These are phyloP conservation scores for Babylonia areolata DNA, from an alignment of 1,140 invertebrate species.

Conservation along the genomic window DNA sequence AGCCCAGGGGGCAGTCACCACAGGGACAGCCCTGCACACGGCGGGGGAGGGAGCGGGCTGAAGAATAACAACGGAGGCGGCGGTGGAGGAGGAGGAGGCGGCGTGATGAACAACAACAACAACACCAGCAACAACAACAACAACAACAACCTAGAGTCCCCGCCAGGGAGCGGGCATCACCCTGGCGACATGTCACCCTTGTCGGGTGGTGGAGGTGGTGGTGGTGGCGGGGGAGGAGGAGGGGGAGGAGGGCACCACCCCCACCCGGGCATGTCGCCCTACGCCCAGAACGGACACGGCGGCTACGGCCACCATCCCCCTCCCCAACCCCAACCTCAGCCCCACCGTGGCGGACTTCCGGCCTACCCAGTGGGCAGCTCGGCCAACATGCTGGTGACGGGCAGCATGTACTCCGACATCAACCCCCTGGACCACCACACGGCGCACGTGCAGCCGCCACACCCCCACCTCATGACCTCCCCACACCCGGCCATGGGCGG, in stretches of 20 bases:
- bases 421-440: conserved; percentile 47
- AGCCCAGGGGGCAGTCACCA: conserved; percentile 26
- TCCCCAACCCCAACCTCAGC: conserved; percentile 5
- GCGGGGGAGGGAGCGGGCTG: not conserved
- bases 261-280: not conserved
- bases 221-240: not conserved
- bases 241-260: conserved; percentile 12
- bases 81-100: not conserved
- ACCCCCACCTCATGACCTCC: conserved; percentile 41
- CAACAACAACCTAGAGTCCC: conserved; percentile 42
- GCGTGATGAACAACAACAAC: conserved; percentile 34
- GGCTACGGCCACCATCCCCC: conserved; percentile 29
- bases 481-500: conserved; percentile 43
- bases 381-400: conserved; percentile 44
- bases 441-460: conserved; percentile 23
- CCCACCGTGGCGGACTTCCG: not conserved
- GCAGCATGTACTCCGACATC: conserved; percentile 51
- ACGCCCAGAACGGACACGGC: conserved; percentile 34
- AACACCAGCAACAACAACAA: too few relatives aligned
- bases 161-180: conserved; percentile 21
- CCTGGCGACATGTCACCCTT: conserved; percentile 30
- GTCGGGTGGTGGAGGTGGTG: conserved; percentile 4
- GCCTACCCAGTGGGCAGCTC: conserved; percentile 37
- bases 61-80: not conserved
- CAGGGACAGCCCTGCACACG: conserved; percentile 36